Base-by-base conservation (phyloP, 2,888 invertebrate genomes). In the Hydropsyche betteni region DNA sequence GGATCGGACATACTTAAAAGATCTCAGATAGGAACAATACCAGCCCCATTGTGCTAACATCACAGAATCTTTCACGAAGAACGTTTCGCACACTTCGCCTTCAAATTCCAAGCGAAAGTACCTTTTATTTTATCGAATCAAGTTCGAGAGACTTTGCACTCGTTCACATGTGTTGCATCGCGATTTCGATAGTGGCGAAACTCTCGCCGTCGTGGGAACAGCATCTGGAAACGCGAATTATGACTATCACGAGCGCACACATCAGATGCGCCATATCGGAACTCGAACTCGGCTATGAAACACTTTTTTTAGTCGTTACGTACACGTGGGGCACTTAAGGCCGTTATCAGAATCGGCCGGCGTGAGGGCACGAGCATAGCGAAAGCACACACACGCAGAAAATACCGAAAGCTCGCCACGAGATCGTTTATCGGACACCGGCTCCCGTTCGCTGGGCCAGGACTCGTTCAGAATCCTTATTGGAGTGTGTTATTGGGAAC, bases 401-500 rank as follows among this genome's bases (percentile, higher is more conserved):
- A 44, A 53, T 34, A 51, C 58, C 58, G 58, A 58, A 58, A 58
- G 58, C 53, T 24, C 24, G 24, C 51, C 51, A 51, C 55, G 16
- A 55, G 55, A 55, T 55, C 12, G 55, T 55, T 55, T 55, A 55
- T 55, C 36, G 64, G 64, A 36, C 16, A n/a, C 36, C 36, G 64
- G 36, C 24, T 44, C 44, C 44, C 44, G 44, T 44, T 44, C 44
- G 44, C 44, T 4, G 5, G 34, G 6, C 7, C 64, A 64, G 36
- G 36, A 64, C 44, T 44, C 44, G 44, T 44, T 44, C 12, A n/a
- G 24, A 52, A 55, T 58, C 38, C 72, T 72, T 72, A 72, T 53
- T 61, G 51, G 77, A 75, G 78, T 78, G 78, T 78, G 24, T 14
- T 77, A 78, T 78, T 78, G 78, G 74, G 76, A 76, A 78, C 78